Base-by-base conservation (phyloP, 2,113 vertebrate genomes). In the Clarias macrocephalus region DNA sequence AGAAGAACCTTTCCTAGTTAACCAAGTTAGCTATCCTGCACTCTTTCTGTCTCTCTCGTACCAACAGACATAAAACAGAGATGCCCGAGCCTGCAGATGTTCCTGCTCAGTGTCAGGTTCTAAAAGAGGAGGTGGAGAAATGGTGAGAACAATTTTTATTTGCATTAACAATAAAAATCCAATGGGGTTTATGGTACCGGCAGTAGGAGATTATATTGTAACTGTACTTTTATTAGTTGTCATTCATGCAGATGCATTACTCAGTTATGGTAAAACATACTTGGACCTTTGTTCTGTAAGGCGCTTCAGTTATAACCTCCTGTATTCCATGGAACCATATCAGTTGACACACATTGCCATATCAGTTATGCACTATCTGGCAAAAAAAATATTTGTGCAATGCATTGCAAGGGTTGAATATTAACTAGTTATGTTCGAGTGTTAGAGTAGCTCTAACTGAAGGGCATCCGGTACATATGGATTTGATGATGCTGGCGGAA, bases 41-140 rank as follows among this genome's bases (percentile, higher is more conserved):
- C 2, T 37, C 6, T 23, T 33, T 59, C 57, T 30, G 16, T 59
- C 28, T 73, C 52, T 63, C 15, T 25, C 6, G 56, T 52, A 25
- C 59, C 68, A 48, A 83, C 54, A 30, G 42, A 54, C 8, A 52
- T 33, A 73, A 80, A 15, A 65, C 76, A 84, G 84, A 75, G 60
- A 90, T 89, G 86, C 89, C 88, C 0, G 83, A 90, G 52, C 30
- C 79, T 68, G 21, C 28, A 57, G 89, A 89, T 21, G 59, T 85
- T 83, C 89, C 89, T 68, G 86, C 56, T 72, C 83, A 89, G 75
- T 90, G 89, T 63, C 83, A 80, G 28, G 85, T 83, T 21, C 63
- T 81, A 19, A 90, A 90, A 81, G 86, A 88, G 5, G 86, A 90
- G 42, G 81, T 86, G 86, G 88, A 89, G 52, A 90, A 90, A 81